Conservation (phyloP, 2,797 vertebrate species). For the Galaxias olidus region DNA sequence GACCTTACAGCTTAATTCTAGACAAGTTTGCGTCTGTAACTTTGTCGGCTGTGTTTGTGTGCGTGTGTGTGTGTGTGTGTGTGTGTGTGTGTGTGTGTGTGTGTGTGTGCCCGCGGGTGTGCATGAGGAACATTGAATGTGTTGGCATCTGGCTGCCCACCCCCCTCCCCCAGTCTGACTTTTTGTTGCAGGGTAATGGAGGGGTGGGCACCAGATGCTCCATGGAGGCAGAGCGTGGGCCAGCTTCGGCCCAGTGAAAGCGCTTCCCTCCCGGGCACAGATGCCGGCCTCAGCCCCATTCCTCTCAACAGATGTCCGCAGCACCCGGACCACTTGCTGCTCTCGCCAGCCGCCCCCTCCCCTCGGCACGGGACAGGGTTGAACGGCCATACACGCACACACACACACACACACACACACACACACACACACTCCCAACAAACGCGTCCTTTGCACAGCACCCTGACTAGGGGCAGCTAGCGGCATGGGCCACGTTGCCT, state of each 20-base stretch:
- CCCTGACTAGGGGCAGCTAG: too few relatives aligned
- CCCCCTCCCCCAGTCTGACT: constrained; percentile 6
- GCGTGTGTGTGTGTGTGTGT: neutral
- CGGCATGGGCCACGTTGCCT: neutral
- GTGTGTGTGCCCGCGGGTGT: constrained; percentile 13
- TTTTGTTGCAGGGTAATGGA: neutral
- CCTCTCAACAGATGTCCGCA: constrained; percentile 39
- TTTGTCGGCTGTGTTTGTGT: constrained; percentile 1
- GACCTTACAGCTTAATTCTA: neutral
- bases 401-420: too few relatives aligned
- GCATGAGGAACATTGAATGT: constrained; percentile 13
- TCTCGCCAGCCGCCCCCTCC: neutral
- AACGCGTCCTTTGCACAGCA: too few relatives aligned
- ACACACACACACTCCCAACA: too few relatives aligned
- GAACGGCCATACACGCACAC: too few relatives aligned
- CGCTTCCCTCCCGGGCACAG: constrained; percentile 29
- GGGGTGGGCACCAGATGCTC: constrained; percentile 25
- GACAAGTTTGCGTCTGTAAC: neutral
- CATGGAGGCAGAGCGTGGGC: constrained; percentile 14
- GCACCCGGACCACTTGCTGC: constrained; percentile 9
- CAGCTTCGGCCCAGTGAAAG: constrained; percentile 19
- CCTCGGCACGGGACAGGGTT: too few relatives aligned
- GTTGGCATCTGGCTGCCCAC: constrained; percentile 19
- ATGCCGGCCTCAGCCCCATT: constrained; percentile 29
- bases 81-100: constrained; percentile 5